These are phyloP conservation scores for Ridgeia piscesae DNA, from an alignment of 1,140 invertebrate genomes.

Conservation along the genomic window DNA sequence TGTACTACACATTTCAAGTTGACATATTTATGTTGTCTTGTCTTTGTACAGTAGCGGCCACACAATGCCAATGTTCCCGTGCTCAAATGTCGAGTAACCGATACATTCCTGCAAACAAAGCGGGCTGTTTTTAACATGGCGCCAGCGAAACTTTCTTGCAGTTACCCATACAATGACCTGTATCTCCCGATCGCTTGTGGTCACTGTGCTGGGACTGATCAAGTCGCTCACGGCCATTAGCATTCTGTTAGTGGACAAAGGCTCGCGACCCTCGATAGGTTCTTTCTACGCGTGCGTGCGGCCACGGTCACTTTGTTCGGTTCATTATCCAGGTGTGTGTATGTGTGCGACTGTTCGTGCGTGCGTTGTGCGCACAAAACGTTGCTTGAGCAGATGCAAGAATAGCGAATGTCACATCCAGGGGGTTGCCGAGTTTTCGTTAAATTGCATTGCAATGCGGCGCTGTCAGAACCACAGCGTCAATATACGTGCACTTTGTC, in stretches of 20 bases:
- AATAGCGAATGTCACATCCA: no score
- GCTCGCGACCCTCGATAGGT: background rate
- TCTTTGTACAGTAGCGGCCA: background rate
- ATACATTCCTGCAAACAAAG: background rate
- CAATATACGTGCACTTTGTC: no score
- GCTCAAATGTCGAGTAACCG: background rate
- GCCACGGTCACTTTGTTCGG: background rate
- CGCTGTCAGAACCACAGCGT: no score
- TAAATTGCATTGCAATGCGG: no score
- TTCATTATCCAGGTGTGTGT: background rate
- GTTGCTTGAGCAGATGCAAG: no score
- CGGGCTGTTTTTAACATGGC: background rate
- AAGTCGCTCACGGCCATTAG: background rate
- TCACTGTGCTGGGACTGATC: background rate
- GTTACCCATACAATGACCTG: background rate
- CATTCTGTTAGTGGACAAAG: background rate
- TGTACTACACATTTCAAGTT: no score
- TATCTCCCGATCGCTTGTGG: background rate
- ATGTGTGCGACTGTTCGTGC: no score
- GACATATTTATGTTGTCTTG: no score
- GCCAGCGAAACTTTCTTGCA: background rate
- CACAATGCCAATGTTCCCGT: background rate
- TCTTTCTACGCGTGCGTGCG: background rate
- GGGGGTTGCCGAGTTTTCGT: no score
- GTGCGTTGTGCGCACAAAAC: no score